Conservation (phyloP, 2,888 invertebrate genomes). For the Tachina grossa region DNA sequence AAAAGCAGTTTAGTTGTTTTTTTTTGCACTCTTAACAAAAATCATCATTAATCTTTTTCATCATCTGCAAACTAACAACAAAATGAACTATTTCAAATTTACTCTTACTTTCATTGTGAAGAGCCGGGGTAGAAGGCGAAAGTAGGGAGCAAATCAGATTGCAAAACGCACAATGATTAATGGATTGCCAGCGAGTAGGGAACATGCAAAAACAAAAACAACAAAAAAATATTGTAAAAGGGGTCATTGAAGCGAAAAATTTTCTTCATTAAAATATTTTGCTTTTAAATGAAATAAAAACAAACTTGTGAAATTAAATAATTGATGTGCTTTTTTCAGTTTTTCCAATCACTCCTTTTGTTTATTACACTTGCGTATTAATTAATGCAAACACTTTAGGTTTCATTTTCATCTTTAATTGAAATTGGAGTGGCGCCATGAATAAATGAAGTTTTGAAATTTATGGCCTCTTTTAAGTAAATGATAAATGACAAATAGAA, state of each 20-base stretch:
- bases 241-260: constrained; percentile 68
- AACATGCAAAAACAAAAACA: constrained; percentile 1
- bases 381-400: constrained; percentile 18
- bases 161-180: constrained; percentile 66
- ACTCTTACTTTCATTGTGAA: constrained; percentile 14
- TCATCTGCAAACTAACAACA: constrained; percentile 37
- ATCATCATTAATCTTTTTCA: constrained; percentile 68
- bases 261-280: constrained; percentile 42
- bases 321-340: constrained; percentile 16
- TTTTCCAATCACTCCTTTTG: constrained; percentile 40
- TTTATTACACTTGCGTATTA: constrained; percentile 11
- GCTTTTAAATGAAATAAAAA: constrained; percentile 14
- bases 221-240: constrained; percentile 28
- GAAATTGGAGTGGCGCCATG: background rate
- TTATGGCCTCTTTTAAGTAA: background rate
- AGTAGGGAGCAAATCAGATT: constrained; percentile 11
- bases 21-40: constrained; percentile 46
- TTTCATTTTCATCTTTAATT: background rate
- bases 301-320: constrained; percentile 59
- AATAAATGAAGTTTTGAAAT: background rate
- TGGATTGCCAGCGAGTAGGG: constrained; percentile 31
- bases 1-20: constrained; percentile 39
- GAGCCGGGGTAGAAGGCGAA: constrained; percentile 8
- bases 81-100: constrained; percentile 49
- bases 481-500: no score